A percentile compares a stretch with the other conserved stretches of the same genome.
These are phyloP conservation scores for Griposia aprilina DNA, from an alignment of 2,888 invertebrate species.

Conservation along the genomic window DNA sequence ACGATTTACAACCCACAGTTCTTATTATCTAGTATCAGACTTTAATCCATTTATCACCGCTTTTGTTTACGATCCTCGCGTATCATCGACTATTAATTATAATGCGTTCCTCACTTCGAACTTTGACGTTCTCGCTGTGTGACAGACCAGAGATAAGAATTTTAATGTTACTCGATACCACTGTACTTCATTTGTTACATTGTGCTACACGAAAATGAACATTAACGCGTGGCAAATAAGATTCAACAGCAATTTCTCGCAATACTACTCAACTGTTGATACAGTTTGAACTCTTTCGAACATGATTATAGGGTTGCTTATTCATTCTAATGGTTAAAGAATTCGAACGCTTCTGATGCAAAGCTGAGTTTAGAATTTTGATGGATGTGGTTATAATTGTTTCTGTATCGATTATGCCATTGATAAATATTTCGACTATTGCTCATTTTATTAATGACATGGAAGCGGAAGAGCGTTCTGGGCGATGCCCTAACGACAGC, in stretches of 20 bases:
- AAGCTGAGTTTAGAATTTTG: constrained; percentile 87
- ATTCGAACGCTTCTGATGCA: constrained; percentile 76
- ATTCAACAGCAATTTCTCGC: constrained; percentile 54
- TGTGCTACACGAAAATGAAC: constrained; percentile 70
- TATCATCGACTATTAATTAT: constrained; percentile 91
- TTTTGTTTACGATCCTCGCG: constrained; percentile 90
- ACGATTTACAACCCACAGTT: constrained; percentile 88
- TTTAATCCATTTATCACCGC: constrained; percentile 90
- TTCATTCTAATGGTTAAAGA: constrained; percentile 66
- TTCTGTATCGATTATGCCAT: constrained; percentile 91
- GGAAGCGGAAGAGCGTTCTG: constrained; percentile 88
- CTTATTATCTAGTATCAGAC: constrained; percentile 88
- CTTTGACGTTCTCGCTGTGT: constrained; percentile 90
- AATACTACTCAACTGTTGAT: constrained; percentile 44
- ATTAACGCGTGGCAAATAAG: constrained; percentile 66
- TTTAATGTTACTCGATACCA: constrained; percentile 88
- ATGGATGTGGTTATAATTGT: constrained; percentile 91
- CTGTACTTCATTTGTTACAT: constrained; percentile 75
- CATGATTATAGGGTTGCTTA: constrained; percentile 69
- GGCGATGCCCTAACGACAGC: constrained; percentile 86
- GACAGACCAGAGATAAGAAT: constrained; percentile 90
- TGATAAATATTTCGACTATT: constrained; percentile 90
- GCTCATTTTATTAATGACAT: constrained; percentile 90
- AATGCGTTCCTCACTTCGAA: constrained; percentile 89
- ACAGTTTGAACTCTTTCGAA: constrained; percentile 74